Conservation (phyloP, 2,113 vertebrate species). For the Illadopsis cleaveri region DNA sequence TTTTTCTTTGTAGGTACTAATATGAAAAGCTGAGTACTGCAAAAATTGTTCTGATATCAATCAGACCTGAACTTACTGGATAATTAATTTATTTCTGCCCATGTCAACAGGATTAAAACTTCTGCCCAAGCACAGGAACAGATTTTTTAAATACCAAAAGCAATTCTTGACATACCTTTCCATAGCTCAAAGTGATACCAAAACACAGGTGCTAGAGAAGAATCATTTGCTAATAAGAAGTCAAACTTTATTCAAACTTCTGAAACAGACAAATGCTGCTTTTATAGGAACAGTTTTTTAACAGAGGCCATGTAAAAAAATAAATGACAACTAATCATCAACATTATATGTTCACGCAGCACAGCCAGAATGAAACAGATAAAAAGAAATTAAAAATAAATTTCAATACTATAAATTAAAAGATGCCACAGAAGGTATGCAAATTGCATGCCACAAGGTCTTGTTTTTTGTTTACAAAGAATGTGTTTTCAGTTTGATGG, state of each 20-base stretch:
- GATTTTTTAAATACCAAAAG: neutral
- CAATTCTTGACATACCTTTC: neutral
- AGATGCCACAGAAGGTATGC: constrained; percentile 63
- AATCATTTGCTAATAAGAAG: neutral
- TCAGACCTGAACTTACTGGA: accelerated
- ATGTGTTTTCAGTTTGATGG: constrained; percentile 57
- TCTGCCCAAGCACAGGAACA: accelerated
- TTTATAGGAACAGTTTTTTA: neutral
- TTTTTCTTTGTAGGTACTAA: neutral
- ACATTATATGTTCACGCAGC: constrained; percentile 34
- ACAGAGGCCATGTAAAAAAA: neutral
- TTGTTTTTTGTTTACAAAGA: constrained; percentile 63
- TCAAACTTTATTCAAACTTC: neutral
- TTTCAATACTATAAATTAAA: constrained; percentile 64
- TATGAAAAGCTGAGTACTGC: neutral
- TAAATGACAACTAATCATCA: neutral
- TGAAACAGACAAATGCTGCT: neutral
- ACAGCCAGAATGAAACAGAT: constrained; percentile 78
- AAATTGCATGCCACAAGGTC: constrained; percentile 54
- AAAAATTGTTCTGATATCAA: neutral
- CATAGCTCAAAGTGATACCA: neutral
- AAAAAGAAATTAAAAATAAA: constrained; percentile 51
- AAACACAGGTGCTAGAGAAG: neutral
- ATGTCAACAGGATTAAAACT: neutral
- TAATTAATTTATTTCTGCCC: neutral